Conservation (phyloP, 37 sponge, comb jelly and placozoan species). For the Crambe crambe region DNA sequence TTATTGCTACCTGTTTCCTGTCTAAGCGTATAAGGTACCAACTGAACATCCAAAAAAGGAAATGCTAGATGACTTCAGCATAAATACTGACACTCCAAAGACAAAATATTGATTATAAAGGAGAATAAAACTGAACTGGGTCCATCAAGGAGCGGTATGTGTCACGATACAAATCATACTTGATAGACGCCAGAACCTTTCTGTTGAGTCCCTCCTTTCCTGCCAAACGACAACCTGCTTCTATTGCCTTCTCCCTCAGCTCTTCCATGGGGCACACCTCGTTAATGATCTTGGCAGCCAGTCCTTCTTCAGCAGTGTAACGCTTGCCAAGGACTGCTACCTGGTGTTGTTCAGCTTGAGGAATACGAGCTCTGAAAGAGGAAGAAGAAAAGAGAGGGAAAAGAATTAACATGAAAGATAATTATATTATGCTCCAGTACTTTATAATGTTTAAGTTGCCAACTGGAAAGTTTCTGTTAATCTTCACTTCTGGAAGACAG, state of each 20-base stretch:
- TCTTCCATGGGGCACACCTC: constrained; percentile 17
- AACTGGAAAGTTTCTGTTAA: constrained; percentile 35
- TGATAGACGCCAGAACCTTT: constrained; percentile 27
- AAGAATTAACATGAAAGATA: not conserved
- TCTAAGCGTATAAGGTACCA: not conserved
- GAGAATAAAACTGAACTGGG: constrained; percentile 14
- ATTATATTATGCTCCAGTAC: constrained; percentile 17
- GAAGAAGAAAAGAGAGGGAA: not conserved
- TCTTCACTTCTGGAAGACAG: constrained; percentile 60
- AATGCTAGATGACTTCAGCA: no score
- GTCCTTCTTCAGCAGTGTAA: constrained; percentile 68
- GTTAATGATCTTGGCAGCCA: constrained; percentile 31
- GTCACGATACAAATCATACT: constrained; percentile 34
- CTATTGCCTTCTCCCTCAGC: constrained; percentile 29
- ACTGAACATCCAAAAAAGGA: not conserved
- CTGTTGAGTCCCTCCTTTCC: constrained; percentile 40
- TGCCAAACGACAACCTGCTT: constrained; percentile 20
- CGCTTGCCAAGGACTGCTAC: constrained; percentile 45
- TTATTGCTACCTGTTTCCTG: not conserved
- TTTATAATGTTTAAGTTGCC: constrained; percentile 33
- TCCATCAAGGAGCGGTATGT: constrained; percentile 6
- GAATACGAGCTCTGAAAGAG: constrained; percentile 34
- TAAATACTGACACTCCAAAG: not conserved
- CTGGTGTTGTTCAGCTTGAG: constrained; percentile 20
- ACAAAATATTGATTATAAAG: constrained; percentile 17